A percentile compares a stretch with the other conserved stretches of the same genome.
These are phyloP conservation scores for Tetanocera ferruginea DNA, from an alignment of 2,888 invertebrate species.

Conservation along the genomic window DNA sequence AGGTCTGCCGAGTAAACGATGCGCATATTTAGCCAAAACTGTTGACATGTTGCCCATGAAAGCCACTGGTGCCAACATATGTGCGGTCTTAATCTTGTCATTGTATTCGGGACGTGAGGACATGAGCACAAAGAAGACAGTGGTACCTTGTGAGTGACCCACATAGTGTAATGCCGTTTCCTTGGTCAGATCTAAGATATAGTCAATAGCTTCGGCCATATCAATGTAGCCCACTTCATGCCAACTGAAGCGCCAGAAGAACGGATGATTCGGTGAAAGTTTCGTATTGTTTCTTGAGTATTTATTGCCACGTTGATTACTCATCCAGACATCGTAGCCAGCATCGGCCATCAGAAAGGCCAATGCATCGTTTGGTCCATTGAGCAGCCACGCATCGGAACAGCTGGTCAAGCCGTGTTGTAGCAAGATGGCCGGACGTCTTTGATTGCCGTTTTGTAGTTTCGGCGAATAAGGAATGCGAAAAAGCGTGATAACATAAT, in stretches of 20 bases:
- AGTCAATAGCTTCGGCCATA: conserved; percentile 58
- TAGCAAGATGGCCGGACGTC: conserved; percentile 59
- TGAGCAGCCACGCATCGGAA: conserved; percentile 49
- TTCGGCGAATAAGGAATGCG: conserved; percentile 51
- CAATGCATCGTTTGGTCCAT: conserved; percentile 49
- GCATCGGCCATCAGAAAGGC: conserved; percentile 51
- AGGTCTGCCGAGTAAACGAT: conserved; percentile 34
- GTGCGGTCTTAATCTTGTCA: conserved; percentile 49
- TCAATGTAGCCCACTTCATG: conserved; percentile 85
- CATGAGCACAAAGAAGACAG: conserved; percentile 49
- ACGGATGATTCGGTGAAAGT: conserved; percentile 52
- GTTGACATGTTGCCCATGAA: conserved; percentile 69
- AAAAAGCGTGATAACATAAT: conserved; percentile 50
- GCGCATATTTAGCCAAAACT: conserved; percentile 55
- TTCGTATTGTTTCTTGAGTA: conserved; percentile 54
- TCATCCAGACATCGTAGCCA: conserved; percentile 57
- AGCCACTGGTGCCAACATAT: conserved; percentile 51
- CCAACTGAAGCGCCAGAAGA: conserved; percentile 74
- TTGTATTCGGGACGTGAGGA: conserved; percentile 51
- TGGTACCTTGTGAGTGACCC: conserved; percentile 56
- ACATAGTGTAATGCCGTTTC: conserved; percentile 48
- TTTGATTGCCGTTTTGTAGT: conserved; percentile 49
- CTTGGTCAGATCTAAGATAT: conserved; percentile 44
- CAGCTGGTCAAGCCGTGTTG: conserved; percentile 69
- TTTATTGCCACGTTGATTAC: conserved; percentile 52